Evolutionary conservation across 2,888 invertebrate genomes (phyloP).

Genomic region (Protodeltote pygarga): DNA sequence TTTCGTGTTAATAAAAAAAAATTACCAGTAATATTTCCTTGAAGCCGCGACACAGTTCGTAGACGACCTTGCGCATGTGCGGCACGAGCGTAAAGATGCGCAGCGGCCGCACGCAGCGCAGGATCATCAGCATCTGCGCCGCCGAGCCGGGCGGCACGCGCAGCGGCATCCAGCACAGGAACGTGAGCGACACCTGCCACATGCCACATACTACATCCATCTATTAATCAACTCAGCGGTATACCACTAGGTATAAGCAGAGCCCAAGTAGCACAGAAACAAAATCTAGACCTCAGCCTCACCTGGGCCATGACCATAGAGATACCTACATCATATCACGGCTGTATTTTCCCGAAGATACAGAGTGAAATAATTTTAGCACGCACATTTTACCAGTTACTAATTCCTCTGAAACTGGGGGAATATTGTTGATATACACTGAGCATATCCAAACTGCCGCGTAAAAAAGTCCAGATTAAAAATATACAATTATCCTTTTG

Average conservation of each 20-base stretch:
- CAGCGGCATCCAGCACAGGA: slow-evolving; percentile 98
- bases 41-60: slow-evolving; percentile 98
- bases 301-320: too few species aligned
- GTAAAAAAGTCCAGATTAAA: too few species aligned
- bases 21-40: slow-evolving; percentile 98
- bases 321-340: too few species aligned
- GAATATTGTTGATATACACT: too few species aligned
- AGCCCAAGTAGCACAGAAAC: too few species aligned
- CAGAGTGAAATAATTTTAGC: too few species aligned
- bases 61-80: slow-evolving; percentile 99
- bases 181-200: slow-evolving; percentile 95
- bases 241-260: background rate
- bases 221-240: background rate
- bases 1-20: background rate
- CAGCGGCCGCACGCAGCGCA: slow-evolving; percentile 97
- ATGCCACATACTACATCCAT: background rate
- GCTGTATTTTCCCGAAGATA: too few species aligned
- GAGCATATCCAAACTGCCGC: too few species aligned
- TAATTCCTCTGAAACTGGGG: too few species aligned
- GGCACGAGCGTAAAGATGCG: slow-evolving; percentile 99
- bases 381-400: too few species aligned
- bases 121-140: slow-evolving; percentile 98
- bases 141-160: slow-evolving; percentile 97
- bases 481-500: too few species aligned
- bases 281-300: too few species aligned